These are phyloP conservation scores for Ditula angustiorana DNA, from an alignment of 2,888 invertebrate genomes.

Conservation along the genomic window DNA sequence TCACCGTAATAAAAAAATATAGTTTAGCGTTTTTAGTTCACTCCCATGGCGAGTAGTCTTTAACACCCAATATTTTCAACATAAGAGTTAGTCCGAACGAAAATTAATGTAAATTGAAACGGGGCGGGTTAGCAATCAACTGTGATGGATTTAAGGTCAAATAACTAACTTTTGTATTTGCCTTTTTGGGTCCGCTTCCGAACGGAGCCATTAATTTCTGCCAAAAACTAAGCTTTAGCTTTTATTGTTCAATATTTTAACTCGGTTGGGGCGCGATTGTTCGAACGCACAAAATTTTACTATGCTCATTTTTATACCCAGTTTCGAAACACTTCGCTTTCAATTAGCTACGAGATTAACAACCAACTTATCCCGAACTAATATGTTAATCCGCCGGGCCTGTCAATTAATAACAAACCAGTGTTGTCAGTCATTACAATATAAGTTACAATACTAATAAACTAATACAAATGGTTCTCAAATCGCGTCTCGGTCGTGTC, in stretches of 20 bases:
- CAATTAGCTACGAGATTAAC: slow-evolving; percentile 26
- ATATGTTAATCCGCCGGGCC: slow-evolving; percentile 28
- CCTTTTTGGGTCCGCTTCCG: slow-evolving; percentile 41
- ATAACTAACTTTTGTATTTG: slow-evolving; percentile 53
- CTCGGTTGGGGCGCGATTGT: not conserved
- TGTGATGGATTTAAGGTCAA: slow-evolving; percentile 59
- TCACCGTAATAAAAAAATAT: not conserved
- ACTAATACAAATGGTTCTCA: slow-evolving; percentile 38
- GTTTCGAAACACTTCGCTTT: slow-evolving; percentile 27
- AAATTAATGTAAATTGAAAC: slow-evolving; percentile 53
- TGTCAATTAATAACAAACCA: slow-evolving; percentile 31
- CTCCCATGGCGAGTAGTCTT: not conserved
- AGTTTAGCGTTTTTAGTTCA: not conserved
- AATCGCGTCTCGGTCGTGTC: slow-evolving; percentile 32
- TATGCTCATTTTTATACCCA: not conserved
- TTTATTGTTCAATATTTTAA: slow-evolving; percentile 44
- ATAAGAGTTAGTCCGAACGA: slow-evolving; percentile 28
- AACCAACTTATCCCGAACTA: slow-evolving; percentile 17
- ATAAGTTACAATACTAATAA: slow-evolving; percentile 35
- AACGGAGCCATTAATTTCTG: slow-evolving; percentile 48
- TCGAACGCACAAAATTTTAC: not conserved
- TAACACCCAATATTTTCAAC: slow-evolving; percentile 17
- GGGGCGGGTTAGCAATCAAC: slow-evolving; percentile 53
- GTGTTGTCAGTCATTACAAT: slow-evolving; percentile 34
- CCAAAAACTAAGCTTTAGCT: slow-evolving; percentile 49